phyloP scores from a whole-genome alignment of 2,113 vertebrate genomes.

The Microtus pennsylvanicus region DNA sequence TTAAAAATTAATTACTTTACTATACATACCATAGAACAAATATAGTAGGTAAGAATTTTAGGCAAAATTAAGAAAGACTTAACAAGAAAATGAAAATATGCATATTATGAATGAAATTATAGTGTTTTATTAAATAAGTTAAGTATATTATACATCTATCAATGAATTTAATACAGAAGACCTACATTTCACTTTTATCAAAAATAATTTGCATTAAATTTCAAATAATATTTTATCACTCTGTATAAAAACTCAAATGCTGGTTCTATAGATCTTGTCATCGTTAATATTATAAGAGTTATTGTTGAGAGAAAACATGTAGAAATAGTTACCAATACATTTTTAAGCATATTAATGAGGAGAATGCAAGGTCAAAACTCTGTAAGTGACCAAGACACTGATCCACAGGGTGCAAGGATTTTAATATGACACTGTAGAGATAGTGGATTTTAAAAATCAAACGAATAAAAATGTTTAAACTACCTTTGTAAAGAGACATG shows the following conservation, averaged over 20 bases:
- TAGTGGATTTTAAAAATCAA: not conserved
- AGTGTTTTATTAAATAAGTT: not conserved
- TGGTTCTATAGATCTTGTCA: too few relatives aligned
- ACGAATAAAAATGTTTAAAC: not conserved
- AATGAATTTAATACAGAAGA: not conserved
- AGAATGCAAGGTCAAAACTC: not conserved
- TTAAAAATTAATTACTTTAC: not conserved
- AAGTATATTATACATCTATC: not conserved
- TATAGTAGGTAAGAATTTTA: not conserved
- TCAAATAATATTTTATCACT: not conserved
- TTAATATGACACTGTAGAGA: not conserved
- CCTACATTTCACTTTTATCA: not conserved
- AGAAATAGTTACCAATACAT: not conserved
- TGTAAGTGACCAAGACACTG: not conserved
- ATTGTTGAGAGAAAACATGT: not conserved
- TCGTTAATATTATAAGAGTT: not conserved
- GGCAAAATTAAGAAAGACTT: not conserved
- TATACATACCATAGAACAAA: not conserved
- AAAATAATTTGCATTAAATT: not conserved
- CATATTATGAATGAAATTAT: not conserved
- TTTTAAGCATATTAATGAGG: not conserved
- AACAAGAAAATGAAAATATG: too few relatives aligned
- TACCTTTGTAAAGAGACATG: not conserved
- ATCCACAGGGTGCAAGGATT: not conserved
- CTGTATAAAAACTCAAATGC: not conserved